Evolutionary conservation across 37 sponge, comb jelly and placozoan genomes (phyloP), one percentile per base, ranked within the genome.

Genomic region (Lycopodina hypogea): DNA sequence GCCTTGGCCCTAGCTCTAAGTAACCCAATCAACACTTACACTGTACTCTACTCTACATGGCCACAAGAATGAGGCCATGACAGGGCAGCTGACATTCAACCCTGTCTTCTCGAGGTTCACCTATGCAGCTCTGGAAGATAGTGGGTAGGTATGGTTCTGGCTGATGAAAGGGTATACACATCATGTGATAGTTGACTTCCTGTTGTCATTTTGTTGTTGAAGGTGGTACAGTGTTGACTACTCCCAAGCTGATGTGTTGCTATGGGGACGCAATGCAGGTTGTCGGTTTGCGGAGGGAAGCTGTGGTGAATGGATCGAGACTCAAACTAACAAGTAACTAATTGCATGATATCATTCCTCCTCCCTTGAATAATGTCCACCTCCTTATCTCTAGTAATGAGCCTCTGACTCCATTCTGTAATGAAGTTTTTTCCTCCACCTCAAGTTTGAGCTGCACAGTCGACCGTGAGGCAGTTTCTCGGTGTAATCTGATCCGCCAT

Each of bases 31-130:
- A n/a, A n/a, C n/a, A n/a, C n/a, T n/a, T n/a, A n/a, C n/a, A n/a
- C n/a, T n/a, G n/a, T n/a, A n/a, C n/a, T n/a, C n/a, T n/a, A n/a
- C n/a, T n/a, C n/a, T n/a, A n/a, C n/a, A n/a, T n/a, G n/a, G n/a
- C 8, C 32, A 24, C 22, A 67, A 93, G 93, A 89, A 93, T 82
- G 93, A 93, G 37, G 83, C 87, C 30, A 89, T 93, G 93, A 93
- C 93, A 65, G 93, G 93, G 37, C 34, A 42, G 55, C 56, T 93
- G 19, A 86, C 87, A 19, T 78, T 80, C 37, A 89, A 89, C 59
- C 87, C 90, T 73, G 77, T 78, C 0, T 81, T 93, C 75, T 93
- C 94, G 19, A 32, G 63, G 11, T 3, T 93, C 29, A 83, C 94
- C 18, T 66, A 86, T 29, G 94, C 94, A 21, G 79, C 70, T 35